phyloP scores from a whole-genome alignment of 1,140 invertebrate species.

The Bombus fervidus region DNA sequence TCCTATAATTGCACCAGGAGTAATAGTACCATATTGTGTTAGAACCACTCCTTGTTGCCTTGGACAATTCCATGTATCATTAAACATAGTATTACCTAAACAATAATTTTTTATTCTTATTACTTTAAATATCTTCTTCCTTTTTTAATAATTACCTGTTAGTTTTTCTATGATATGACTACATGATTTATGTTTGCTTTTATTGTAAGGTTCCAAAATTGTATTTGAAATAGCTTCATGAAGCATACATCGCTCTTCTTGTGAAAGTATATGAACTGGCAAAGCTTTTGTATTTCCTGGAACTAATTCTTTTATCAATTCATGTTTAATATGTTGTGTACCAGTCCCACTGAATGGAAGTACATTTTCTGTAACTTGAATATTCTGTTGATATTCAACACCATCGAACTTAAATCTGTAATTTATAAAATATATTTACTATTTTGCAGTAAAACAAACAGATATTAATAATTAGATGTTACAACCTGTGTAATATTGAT shows the following conservation, averaged over 20 bases:
- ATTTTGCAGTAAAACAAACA: not conserved
- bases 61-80: slow-evolving; percentile 80
- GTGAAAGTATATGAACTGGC: slow-evolving; percentile 79
- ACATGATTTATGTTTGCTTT: not conserved
- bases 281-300: slow-evolving; percentile 81
- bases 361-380: slow-evolving; percentile 80
- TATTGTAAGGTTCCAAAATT: slow-evolving; percentile 65
- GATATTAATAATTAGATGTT: slow-evolving; percentile 1
- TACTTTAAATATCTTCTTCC: not conserved
- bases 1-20: slow-evolving; percentile 83
- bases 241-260: slow-evolving; percentile 83
- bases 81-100: slow-evolving; percentile 62
- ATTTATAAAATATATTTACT: slow-evolving; percentile 32
- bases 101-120: slow-evolving; percentile 10
- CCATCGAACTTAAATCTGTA: slow-evolving; percentile 86
- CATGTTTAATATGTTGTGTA: slow-evolving; percentile 84
- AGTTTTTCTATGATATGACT: slow-evolving; percentile 58
- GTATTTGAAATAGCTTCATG: slow-evolving; percentile 85
- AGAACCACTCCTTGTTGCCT: slow-evolving; percentile 85
- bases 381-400: slow-evolving; percentile 81
- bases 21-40: slow-evolving; percentile 84
- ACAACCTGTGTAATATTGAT: slow-evolving; percentile 83
- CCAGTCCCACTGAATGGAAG: slow-evolving; percentile 84
- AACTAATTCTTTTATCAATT: slow-evolving; percentile 84
- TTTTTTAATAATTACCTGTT: slow-evolving; percentile 63